Base-by-base conservation (phyloP, 2,113 vertebrate genomes). In the Passerina amoena region DNA sequence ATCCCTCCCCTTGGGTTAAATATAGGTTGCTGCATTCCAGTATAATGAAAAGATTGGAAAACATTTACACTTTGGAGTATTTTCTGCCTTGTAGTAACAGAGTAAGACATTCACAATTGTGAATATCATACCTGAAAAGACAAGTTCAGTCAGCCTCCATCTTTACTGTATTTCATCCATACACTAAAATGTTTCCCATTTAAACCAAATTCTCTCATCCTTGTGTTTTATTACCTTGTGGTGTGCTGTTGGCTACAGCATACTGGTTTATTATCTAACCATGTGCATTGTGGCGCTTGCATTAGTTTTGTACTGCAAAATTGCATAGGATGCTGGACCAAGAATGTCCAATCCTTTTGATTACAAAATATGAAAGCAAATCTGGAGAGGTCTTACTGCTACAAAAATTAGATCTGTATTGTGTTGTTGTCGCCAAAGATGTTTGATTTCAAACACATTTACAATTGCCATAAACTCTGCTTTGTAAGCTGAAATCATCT, bases 1-100 rank as follows among this genome's bases (percentile, higher is more conserved):
- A 82, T 95, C 82, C 81, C 94, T 96, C 69, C 91, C 81, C 68
- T 85, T 94, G 92, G 72, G 82, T 93, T 96, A 93, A 96, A 92
- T 93, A 75, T 66, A 95, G 82, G 57, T 78, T 92, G 79, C 79
- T 92, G 95, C 75, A 88, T 92, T 91, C 83, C 70, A 50, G 47
- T 68, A 42, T 82, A 86, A 92, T 93, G 59, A 92, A 85, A 92
- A 96, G 45, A 97, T 5, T 54, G 87, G 93, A 86, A 92, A 81
- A 63, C 70, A 51, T 89, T 92, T 94, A 82, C 8, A 9, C 0
- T 0, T 59, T 70, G 57, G 70, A 93, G 76, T 79, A 80, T 81
- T 91, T 96, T 89, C 69, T 87, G 81, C 71, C 79, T 94, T 59
- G 80, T 88, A 95, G 94, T 90, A 97, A 91, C 3, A 5, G 64